Base-by-base conservation (phyloP, 2,888 invertebrate genomes). In the Sylvicola cinctus region DNA sequence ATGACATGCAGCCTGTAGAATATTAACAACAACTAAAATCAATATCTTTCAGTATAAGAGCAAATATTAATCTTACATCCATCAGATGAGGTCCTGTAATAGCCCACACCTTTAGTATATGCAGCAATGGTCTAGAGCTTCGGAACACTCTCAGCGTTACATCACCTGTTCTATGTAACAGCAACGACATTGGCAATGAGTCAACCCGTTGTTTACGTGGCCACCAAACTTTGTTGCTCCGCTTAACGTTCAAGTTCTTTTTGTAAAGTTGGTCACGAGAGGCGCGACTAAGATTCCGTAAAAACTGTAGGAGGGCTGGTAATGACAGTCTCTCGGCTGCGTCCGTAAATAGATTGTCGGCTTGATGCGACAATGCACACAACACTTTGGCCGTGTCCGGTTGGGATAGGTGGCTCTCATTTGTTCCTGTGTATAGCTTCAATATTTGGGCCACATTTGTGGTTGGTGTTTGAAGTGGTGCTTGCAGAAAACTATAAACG, bases 81-180 rank as follows among this genome's bases (percentile, higher is more conserved):
- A 91, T 88, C 36, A 93, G 74, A 55, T 93, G 90, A 0, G 87
- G 83, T 1, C 88, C 85, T 1, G 87, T 77, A 1, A 88, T 77
- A 10, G 83, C 83, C 93, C 93, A 95, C 15, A 80, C 74, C 43
- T 80, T 76, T 72, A 95, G 81, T 34, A 88, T 74, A 51, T 95
- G 95, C 29, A 90, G 71, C 16, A 91, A 59, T 0, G 91, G 91
- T 1, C 91, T 55, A 1, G 87, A 81, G 32, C 87, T 84, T 38
- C 80, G 68, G 10, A 87, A 74, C 35, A 88, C 84, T 45, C 81
- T 77, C 40, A 91, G 60, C 44, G 90, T 78, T 0, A 90, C 81
- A 52, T 88, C 88, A 0, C 85, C 85, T 16, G 88, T 73, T 37
- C 90, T 66, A 45, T 84, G 81, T 29, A 91, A 58, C 2, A 90